A percentile compares a stretch with the other conserved stretches of the same genome.
Evolutionary conservation across 2,888 invertebrate species (phyloP).

Genomic region (Eulithis prunata): DNA sequence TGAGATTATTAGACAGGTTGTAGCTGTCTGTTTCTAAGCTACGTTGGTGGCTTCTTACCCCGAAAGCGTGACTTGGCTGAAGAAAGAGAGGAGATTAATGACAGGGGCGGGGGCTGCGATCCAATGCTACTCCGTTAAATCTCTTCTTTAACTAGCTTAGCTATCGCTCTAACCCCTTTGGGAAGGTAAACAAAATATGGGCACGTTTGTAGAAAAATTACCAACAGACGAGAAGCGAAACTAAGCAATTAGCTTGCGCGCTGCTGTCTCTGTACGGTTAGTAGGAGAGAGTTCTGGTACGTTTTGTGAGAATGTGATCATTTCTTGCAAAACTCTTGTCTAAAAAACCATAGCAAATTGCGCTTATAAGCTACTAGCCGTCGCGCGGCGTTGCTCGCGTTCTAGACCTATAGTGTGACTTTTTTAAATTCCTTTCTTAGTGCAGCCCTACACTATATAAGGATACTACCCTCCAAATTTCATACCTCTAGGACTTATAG

Average conservation of each 20-base stretch:
- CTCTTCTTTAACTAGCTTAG: constrained; percentile 42
- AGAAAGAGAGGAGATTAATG: constrained; percentile 78
- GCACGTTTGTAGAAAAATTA: constrained; percentile 1
- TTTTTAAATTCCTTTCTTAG: too few species aligned
- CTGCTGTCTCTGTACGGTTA: too few species aligned
- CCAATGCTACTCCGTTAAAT: constrained; percentile 55
- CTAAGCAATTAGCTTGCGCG: neutral
- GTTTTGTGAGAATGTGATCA: neutral
- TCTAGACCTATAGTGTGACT: too few species aligned
- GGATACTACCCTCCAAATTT: too few species aligned
- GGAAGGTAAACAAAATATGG: constrained; percentile 18
- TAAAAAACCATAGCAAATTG: too few species aligned
- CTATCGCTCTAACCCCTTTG: constrained; percentile 18
- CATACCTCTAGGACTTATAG: too few species aligned
- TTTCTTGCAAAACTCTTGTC: neutral
- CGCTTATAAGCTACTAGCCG: too few species aligned
- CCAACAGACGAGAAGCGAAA: neutral
- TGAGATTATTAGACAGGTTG: too few species aligned
- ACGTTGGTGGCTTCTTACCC: constrained; percentile 30
- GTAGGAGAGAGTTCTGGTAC: too few species aligned
- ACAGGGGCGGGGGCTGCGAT: constrained; percentile 64
- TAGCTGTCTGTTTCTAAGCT: constrained; percentile 19
- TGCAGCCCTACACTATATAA: too few species aligned
- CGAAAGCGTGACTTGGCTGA: constrained; percentile 65
- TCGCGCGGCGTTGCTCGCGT: too few species aligned